Percentiles rank a stretch among this genome's conserved stretches.
These are phyloP conservation scores for Psephotus haematonotus DNA, from an alignment of 2,113 vertebrate genomes.

Conservation along the genomic window DNA sequence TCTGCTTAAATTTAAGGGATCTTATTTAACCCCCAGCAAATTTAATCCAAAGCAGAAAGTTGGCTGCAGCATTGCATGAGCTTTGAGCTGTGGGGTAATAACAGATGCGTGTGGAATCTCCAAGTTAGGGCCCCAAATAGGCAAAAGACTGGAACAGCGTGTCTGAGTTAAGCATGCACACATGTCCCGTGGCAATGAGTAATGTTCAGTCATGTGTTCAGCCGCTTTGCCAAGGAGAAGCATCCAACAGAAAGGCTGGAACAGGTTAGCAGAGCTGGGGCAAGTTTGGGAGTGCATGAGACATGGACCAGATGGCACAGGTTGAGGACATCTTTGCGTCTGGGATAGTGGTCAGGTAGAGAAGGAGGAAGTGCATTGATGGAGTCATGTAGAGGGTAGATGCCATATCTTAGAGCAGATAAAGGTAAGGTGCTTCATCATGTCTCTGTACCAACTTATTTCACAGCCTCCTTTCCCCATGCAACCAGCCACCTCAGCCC, in stretches of 20 bases:
- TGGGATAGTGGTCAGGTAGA: background rate
- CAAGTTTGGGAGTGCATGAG: background rate
- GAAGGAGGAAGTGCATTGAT: background rate
- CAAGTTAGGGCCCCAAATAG: background rate
- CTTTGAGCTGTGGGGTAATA: background rate
- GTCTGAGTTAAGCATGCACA: background rate
- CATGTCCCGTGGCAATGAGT: background rate
- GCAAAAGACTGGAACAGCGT: background rate
- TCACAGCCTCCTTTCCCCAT: background rate
- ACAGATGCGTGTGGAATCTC: background rate
- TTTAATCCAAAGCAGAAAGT: constrained; percentile 12
- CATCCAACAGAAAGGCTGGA: background rate
- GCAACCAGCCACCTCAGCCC: background rate
- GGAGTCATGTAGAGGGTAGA: fast-evolving
- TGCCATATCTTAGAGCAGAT: background rate
- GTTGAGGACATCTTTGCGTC: background rate
- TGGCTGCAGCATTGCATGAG: background rate
- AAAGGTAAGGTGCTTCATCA: background rate
- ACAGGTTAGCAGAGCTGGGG: background rate
- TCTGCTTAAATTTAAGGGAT: background rate
- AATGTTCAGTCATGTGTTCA: background rate
- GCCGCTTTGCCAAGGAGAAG: background rate
- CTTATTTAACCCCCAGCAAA: background rate
- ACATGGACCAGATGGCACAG: background rate
- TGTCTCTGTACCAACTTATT: background rate